Evolutionary conservation across 2,888 invertebrate genomes (phyloP).

Genomic region (Lutraria lutraria): DNA sequence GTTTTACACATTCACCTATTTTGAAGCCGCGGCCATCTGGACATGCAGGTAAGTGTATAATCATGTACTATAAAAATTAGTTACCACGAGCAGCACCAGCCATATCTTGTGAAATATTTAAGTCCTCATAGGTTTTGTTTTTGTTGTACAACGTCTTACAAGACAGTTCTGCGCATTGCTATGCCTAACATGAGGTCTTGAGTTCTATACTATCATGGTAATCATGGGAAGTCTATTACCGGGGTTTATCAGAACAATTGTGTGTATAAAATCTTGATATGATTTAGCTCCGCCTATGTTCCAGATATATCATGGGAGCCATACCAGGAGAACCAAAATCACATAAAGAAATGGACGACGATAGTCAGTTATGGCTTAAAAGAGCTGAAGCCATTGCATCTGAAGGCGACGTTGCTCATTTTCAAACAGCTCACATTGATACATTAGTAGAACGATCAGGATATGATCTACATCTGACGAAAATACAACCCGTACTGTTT

Average conservation of each 20-base stretch:
- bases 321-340: not conserved
- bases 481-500: not conserved
- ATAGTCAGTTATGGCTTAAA: not conserved
- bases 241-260: too few species aligned
- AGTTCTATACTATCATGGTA: too few species aligned
- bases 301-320: not conserved
- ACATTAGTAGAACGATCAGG: not conserved
- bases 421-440: not conserved
- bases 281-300: not conserved
- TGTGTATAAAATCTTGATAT: too few species aligned
- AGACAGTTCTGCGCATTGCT: too few species aligned
- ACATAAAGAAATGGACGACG: not conserved
- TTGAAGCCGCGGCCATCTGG: slow-evolving; percentile 18
- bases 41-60: slow-evolving; percentile 11
- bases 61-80: too few species aligned
- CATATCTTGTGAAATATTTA: too few species aligned
- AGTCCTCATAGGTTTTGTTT: too few species aligned
- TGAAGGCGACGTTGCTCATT: not conserved
- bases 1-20: slow-evolving; percentile 10
- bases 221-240: too few species aligned
- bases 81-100: too few species aligned
- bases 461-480: not conserved
- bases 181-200: too few species aligned
- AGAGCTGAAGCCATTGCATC: not conserved
- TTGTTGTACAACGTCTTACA: too few species aligned